Base-by-base conservation (phyloP, 2,888 invertebrate genomes). In the Harpalus rufipes region DNA sequence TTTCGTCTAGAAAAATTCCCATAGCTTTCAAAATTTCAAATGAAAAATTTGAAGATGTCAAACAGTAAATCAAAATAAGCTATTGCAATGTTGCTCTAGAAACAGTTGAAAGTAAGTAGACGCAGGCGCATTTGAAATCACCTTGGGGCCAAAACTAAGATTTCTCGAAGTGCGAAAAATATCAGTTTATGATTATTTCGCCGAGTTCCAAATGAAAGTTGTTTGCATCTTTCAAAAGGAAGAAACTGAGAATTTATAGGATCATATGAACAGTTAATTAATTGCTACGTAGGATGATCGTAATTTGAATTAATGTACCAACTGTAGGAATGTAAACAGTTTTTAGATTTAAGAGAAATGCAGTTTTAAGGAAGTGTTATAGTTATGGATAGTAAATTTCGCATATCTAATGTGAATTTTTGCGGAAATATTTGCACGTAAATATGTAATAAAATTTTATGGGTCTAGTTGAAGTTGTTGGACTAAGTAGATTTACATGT, bases 151-250 rank as follows among this genome's bases (percentile, higher is more conserved):
- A 44, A 18, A 41, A 18, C 72, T 12, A 2, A 74, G 72, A 74
- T 74, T 74, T 74, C 72, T 74, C 41, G 21, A 79, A 79, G 18
- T 79, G 16, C 58, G 79, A 61, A 79, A 79, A 79, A 79, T 79
- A 32, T 59, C 59, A 39, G 79, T 79, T 78, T 61, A 78, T 68
- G 68, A 68, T 39, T 32, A 51, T 51, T 32, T 32, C 32, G 18
- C 14, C 41, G 41, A 14, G 8, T 14, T 14, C 72, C 16, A 74
- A 61, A 79, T 59, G 79, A 79, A 79, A 79, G 79, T 79, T 79
- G 78, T 78, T 78, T 78, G 16, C 21, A 59, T 68, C 12, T 68
- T 14, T 25, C 39, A 12, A 39, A 74, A 10, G 72, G 18, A 74
- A 41, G 44, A 44, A 74, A 74, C 44, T 74, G 16, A 68, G n/a